Conservation (phyloP, 2,888 invertebrate genomes). For the Lycia hirtaria region DNA sequence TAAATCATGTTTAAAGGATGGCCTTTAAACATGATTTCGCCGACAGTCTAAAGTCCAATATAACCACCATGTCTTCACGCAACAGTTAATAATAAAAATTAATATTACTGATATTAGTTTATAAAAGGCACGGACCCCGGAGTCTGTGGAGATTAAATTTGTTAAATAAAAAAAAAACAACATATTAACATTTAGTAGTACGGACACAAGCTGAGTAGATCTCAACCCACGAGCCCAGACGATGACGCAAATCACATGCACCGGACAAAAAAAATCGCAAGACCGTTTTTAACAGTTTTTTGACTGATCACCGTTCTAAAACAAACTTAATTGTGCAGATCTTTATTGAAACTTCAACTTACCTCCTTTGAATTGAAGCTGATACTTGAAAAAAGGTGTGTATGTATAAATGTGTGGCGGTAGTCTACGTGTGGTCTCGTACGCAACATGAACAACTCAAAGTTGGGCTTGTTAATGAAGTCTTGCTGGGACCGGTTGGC, state of each 20-base stretch:
- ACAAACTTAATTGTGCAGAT: conserved; percentile 27
- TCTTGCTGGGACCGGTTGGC: conserved; percentile 46
- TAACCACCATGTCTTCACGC: neutral
- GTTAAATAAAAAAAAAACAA: too few relatives aligned
- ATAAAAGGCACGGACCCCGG: too few relatives aligned
- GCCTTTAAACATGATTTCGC: neutral
- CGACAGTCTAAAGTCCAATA: conserved; percentile 1
- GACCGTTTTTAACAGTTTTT: conserved; percentile 48
- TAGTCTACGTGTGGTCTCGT: conserved; percentile 30
- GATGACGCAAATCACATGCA: conserved; percentile 69
- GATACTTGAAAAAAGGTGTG: neutral
- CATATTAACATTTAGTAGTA: too few relatives aligned
- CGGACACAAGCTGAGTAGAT: conserved; percentile 14
- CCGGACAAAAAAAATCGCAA: conserved; percentile 49
- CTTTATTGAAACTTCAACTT: conserved; percentile 34
- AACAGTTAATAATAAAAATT: conserved; percentile 10
- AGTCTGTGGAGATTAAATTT: too few relatives aligned
- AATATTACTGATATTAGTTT: conserved; percentile 14
- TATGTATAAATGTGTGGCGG: conserved; percentile 15
- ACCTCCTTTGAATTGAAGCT: conserved; percentile 7
- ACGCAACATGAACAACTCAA: conserved; percentile 40
- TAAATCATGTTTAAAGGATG: neutral
- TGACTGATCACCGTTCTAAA: conserved; percentile 58
- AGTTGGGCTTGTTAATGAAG: conserved; percentile 49
- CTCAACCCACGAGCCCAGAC: conserved; percentile 67